Base-by-base conservation (phyloP, 2,113 vertebrate species). In the Scomber scombrus region DNA sequence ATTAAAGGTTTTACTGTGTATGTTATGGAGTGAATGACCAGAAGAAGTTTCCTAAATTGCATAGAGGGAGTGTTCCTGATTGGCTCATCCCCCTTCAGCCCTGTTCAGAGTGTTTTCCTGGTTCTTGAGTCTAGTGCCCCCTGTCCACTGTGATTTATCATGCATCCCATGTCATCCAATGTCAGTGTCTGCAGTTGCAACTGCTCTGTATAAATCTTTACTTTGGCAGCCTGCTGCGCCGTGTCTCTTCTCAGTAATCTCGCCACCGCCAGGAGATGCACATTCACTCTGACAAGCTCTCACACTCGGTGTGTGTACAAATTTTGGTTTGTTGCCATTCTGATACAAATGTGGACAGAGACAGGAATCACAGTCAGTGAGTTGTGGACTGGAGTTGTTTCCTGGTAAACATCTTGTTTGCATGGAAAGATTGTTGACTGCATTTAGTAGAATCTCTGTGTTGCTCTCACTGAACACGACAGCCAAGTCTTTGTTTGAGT, bases 191-290 rank as follows among this genome's bases (percentile, higher is more conserved):
- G 89, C 85, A 85, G 90, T 91, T 92, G 92, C 90, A 82, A 91
- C 91, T 88, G 92, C 91, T 91, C 88, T 91, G 92, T 92, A 93
- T 94, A 93, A 95, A 94, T 95, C 93, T 92, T 94, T 87, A 87
- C 90, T 85, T 86, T 92, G 92, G 89, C 88, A 86, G 91, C 78
- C 81, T 21, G 71, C 89, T 88, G 87, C 86, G 80, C 79, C 84
- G 31, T 67, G 79, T 82, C 82, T 88, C 79, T 89, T 81, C 90
- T 90, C 81, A 43, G 89, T 82, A 88, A 91, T 91, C 89, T 92
- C 91, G 68, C 68, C 77, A 49, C 67, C 64, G 78, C 88, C 83
- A 86, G 65, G 81, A 88, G 81, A 91, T 84, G 87, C 83, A 82
- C 81, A 88, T 86, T 89, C 71, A 63, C 75, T 43, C 86, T 87